A percentile compares a stretch with the other conserved stretches of the same genome.
Evolutionary conservation across 2,797 vertebrate genomes (phyloP).

Genomic region (Anguilla marmorata): DNA sequence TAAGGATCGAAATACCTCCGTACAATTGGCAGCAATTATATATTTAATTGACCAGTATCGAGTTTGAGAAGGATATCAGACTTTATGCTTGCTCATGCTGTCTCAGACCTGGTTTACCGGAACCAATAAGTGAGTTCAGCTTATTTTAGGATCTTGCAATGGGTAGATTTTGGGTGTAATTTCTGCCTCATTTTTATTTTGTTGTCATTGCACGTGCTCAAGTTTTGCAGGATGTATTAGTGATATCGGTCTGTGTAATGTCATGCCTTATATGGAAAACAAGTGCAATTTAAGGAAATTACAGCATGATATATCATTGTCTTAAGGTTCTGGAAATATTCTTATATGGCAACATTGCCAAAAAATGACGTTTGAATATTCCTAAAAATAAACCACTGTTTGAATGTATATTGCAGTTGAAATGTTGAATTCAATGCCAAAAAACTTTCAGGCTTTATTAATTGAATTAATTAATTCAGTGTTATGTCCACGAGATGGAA

Average conservation of each 20-base stretch:
- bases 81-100: background rate
- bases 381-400: too few species aligned
- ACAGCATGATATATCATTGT: background rate
- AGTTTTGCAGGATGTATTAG: background rate
- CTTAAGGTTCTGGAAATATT: background rate
- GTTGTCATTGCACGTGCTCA: background rate
- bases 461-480: too few species aligned
- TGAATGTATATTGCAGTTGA: too few species aligned
- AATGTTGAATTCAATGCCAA: too few species aligned
- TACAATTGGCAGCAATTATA: background rate
- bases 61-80: background rate
- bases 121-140: background rate
- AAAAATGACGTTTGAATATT: too few species aligned
- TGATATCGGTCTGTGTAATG: background rate
- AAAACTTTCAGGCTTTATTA: too few species aligned
- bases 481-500: too few species aligned
- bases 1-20: background rate
- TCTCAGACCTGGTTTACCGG: background rate
- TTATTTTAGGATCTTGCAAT: background rate
- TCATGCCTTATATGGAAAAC: background rate
- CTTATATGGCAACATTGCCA: too few species aligned
- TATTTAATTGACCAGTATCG: background rate
- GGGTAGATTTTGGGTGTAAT: background rate
- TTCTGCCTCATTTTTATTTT: background rate
- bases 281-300: background rate